Evolutionary conservation across 2,797 vertebrate genomes (phyloP).

Genomic region (Sylvia borin): DNA sequence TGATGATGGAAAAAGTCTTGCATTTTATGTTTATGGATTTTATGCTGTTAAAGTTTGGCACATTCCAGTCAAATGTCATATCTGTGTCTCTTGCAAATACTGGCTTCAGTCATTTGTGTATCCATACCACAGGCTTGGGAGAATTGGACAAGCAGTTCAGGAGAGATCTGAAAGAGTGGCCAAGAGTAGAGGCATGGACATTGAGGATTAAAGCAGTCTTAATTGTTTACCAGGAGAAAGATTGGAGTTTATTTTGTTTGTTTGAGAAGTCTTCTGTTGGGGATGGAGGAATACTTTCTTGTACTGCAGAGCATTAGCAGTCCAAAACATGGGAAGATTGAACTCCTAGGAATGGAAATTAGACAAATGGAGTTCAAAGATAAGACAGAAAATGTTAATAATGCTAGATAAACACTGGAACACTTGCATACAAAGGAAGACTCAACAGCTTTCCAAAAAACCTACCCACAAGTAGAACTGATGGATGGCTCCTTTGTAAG

Average conservation of each 20-base stretch:
- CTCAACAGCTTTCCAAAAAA: background rate
- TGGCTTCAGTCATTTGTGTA: background rate
- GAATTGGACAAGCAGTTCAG: background rate
- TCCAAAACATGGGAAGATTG: background rate
- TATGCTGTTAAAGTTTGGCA: background rate
- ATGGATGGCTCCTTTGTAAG: background rate
- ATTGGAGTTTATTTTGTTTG: background rate
- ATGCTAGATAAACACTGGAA: background rate
- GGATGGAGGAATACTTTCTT: background rate
- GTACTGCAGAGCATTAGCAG: background rate
- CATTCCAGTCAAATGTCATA: background rate
- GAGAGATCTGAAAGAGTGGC: background rate
- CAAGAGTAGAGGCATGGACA: background rate
- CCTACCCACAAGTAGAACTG: background rate
- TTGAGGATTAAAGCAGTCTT: background rate
- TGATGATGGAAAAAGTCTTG: background rate
- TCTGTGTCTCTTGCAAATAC: background rate
- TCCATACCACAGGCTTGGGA: background rate
- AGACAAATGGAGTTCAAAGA: background rate
- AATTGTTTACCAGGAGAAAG: background rate
- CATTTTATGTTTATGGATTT: background rate
- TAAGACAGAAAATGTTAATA: background rate
- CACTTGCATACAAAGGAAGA: background rate
- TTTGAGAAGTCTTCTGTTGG: background rate
- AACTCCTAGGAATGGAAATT: background rate